Conservation (phyloP, 2,797 vertebrate genomes). For the Mycteria americana region DNA sequence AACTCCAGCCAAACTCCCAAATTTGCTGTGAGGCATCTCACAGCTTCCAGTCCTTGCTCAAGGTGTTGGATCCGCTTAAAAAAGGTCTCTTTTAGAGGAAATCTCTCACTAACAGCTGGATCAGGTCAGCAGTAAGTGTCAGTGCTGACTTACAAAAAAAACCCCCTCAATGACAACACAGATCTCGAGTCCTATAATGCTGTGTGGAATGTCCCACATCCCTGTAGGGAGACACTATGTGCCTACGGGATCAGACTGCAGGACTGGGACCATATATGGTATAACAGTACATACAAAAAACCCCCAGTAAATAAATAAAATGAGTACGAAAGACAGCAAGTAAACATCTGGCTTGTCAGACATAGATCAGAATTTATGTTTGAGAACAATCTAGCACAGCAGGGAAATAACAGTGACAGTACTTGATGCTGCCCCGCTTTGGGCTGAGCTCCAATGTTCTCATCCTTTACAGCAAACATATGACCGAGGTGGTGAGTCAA, state of each 20-base stretch:
- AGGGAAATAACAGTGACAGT: slow-evolving; percentile 7
- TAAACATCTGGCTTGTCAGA: slow-evolving; percentile 32
- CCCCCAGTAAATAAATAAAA: neutral
- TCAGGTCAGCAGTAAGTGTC: neutral
- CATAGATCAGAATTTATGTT: neutral
- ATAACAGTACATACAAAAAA: neutral
- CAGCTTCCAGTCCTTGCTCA: neutral
- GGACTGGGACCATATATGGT: neutral
- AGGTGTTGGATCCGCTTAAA: neutral
- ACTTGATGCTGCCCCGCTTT: neutral
- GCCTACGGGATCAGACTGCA: neutral
- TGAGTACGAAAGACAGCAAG: neutral
- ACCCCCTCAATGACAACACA: neutral
- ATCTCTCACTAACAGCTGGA: neutral
- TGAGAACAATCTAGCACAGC: neutral
- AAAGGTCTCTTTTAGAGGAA: neutral
- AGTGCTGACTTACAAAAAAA: neutral
- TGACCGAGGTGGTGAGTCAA: neutral
- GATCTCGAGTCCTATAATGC: neutral
- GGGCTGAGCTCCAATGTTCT: neutral
- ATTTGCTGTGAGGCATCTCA: neutral
- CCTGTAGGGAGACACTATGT: neutral
- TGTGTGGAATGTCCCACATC: neutral
- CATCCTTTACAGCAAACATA: neutral
- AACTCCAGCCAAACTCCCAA: neutral